phyloP scores from a whole-genome alignment of 2,113 vertebrate species.

The Syngnathus typhle region DNA sequence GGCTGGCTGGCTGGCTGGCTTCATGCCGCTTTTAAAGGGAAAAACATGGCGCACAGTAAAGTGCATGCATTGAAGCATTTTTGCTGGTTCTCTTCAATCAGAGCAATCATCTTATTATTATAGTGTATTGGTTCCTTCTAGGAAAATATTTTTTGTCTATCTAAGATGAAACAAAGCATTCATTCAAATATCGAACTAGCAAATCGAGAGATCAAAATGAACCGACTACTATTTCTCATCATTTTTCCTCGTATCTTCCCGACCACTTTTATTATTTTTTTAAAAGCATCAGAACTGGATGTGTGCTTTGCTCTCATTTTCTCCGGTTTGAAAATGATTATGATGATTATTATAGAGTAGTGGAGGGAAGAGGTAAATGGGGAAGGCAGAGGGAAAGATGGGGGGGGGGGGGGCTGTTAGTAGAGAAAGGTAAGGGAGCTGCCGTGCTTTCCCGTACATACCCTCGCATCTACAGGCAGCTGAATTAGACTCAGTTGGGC shows the following conservation, averaged over 20 bases:
- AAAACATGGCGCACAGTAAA: slow-evolving; percentile 32
- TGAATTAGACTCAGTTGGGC: slow-evolving; percentile 96
- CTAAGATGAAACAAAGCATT: too few species aligned
- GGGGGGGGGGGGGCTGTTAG: slow-evolving; percentile 14
- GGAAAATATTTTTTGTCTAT: too few species aligned
- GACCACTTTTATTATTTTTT: too few species aligned
- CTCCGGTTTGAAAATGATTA: too few species aligned
- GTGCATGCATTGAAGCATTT: slow-evolving; percentile 22
- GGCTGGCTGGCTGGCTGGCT: slow-evolving; percentile 9
- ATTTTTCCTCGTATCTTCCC: too few species aligned
- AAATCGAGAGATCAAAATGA: too few species aligned
- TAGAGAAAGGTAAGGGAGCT: slow-evolving; percentile 50
- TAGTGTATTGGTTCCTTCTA: too few species aligned
- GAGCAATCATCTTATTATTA: slow-evolving; percentile 2
- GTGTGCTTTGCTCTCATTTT: too few species aligned
- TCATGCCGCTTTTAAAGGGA: slow-evolving; percentile 27
- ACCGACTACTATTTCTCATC: too few species aligned
- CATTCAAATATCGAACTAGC: too few species aligned
- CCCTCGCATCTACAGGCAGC: slow-evolving; percentile 95
- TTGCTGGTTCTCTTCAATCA: slow-evolving; percentile 11
- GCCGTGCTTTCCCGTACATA: slow-evolving; percentile 74
- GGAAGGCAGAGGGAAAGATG: slow-evolving; percentile 14
- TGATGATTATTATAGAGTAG: too few species aligned
- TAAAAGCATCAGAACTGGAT: too few species aligned
- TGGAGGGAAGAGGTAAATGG: not conserved